phyloP scores from a whole-genome alignment of 2,888 invertebrate species.

The Ophioninae sp. region DNA sequence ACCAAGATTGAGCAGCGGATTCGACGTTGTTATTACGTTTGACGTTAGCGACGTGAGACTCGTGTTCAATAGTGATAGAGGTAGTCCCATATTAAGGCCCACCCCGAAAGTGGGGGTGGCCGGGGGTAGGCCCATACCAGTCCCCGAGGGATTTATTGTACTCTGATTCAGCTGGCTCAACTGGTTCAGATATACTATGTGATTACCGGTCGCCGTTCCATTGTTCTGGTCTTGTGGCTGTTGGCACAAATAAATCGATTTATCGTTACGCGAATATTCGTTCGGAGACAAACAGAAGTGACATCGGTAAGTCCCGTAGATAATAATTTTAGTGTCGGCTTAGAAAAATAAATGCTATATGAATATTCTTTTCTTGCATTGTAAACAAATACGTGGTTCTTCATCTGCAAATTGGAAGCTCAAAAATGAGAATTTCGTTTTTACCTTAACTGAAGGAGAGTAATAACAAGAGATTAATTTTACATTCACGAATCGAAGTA shows the following conservation, averaged over 20 bases:
- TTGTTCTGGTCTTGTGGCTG: constrained; percentile 79
- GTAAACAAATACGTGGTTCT: background rate
- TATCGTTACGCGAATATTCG: background rate
- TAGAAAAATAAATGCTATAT: background rate
- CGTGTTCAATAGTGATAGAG: constrained; percentile 79
- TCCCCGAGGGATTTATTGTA: constrained; percentile 79
- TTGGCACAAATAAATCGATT: constrained; percentile 54
- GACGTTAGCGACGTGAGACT: constrained; percentile 79
- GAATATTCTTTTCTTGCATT: background rate
- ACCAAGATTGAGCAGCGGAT: constrained; percentile 80
- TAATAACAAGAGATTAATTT: background rate
- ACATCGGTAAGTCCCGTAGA: background rate
- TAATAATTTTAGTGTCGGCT: background rate
- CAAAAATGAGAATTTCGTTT: no score
- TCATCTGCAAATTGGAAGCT: background rate
- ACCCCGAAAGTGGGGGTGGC: constrained; percentile 81
- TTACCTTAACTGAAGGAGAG: no score
- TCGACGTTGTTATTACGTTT: constrained; percentile 80
- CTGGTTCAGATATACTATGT: constrained; percentile 80
- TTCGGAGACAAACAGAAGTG: background rate
- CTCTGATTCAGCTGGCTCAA: constrained; percentile 80
- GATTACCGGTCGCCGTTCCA: constrained; percentile 79
- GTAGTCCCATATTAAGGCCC: constrained; percentile 81
- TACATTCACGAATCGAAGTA: background rate
- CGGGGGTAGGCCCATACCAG: constrained; percentile 81